Evolutionary conservation across 2,888 invertebrate genomes (phyloP), one percentile per base, ranked within the genome.

Genomic region (Heliconius ethilla): DNA sequence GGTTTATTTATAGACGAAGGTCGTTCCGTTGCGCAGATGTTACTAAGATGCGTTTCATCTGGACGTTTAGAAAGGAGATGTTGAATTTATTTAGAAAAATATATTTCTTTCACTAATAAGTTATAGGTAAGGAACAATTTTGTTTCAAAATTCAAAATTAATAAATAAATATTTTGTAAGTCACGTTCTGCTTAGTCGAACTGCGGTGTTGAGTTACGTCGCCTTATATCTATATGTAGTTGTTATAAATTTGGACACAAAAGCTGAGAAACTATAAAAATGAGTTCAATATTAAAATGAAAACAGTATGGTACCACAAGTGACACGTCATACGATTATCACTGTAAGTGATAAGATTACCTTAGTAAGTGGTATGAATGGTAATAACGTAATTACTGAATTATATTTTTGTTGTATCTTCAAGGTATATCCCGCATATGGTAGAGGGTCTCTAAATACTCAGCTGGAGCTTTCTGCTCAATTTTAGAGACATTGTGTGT

Each of bases 1-100:
- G 82, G 84, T 82, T 81, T 92, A 91, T 91, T 89, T 89, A 89
- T 91, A 92, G 88, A 85, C 83, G 90, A 91, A 92, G 92, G 92
- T 88, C 89, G 86, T 79, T 82, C 79, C 78, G 70, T 77, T 79
- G 81, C 83, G 75, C 62, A 70, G 55, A 76, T 74, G 70, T 76
- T 75, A 59, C 25, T 69, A 65, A 76, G 65, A 70, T 78, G 73
- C 72, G n/a, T 69, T 55, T 55, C n/a, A 73, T 63, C 51, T 65
- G 59, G 66, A 40, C 18, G 62, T 76, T 78, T 74, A 25, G 15
- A 63, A 27, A 15, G 15, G 18, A 27, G 7, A 6, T 27, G 25
- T 27, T 63, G 27, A 63, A 63, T 63, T 13, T 27, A 13, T 63
- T 63, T 63, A 63, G 10, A 15, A 29, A 0, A 6, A 63, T 29